phyloP scores from a whole-genome alignment of 2,113 vertebrate genomes.

The Paramisgurnus dabryanus region DNA sequence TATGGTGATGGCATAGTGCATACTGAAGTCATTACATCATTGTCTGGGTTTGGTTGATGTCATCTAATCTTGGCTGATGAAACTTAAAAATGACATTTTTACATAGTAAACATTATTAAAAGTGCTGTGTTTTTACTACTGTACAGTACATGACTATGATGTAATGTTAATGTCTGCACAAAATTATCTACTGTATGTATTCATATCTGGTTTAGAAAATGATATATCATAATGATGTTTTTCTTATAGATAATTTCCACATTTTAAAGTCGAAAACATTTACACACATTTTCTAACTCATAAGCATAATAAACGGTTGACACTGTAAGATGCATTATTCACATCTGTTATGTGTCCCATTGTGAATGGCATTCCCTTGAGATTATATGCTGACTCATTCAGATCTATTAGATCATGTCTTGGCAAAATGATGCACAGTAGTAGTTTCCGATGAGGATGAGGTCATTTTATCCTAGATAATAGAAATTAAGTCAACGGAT shows the following conservation, averaged over 20 bases:
- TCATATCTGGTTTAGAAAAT: background rate
- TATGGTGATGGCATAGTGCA: background rate
- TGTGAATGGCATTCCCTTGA: background rate
- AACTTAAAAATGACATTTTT: background rate
- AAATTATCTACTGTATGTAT: too few species aligned
- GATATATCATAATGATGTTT: background rate
- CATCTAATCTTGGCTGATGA: background rate
- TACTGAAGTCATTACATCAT: background rate
- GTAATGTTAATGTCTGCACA: too few species aligned
- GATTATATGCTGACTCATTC: conserved; percentile 16
- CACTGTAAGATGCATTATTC: background rate
- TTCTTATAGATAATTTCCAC: background rate
- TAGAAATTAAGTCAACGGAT: background rate
- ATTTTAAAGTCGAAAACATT: background rate
- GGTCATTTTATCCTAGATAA: background rate
- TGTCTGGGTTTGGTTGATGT: background rate
- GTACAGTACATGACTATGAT: too few species aligned
- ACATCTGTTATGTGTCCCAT: too few species aligned
- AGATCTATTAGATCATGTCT: background rate
- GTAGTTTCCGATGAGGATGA: background rate
- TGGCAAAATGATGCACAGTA: background rate
- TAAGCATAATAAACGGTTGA: background rate
- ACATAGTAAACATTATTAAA: too few species aligned
- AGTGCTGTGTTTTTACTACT: too few species aligned
- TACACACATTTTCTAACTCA: background rate